Conservation (phyloP, 1,140 invertebrate species). For the Parapsyche elsis region DNA sequence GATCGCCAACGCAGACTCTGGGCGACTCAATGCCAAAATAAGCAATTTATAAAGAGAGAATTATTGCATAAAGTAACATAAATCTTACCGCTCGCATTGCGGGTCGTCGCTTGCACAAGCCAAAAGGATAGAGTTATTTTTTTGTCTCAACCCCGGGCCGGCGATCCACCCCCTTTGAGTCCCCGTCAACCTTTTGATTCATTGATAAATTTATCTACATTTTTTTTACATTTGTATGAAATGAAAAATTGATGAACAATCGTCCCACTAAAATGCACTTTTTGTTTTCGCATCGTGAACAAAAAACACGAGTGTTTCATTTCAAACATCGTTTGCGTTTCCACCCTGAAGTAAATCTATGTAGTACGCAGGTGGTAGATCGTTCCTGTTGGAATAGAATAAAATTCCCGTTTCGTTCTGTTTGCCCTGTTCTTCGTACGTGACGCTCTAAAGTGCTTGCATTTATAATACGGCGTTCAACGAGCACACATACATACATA, state of each 20-base stretch:
- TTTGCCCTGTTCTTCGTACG: slow-evolving; percentile 14
- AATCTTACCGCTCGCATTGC: slow-evolving; percentile 51
- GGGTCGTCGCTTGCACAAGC: slow-evolving; percentile 53
- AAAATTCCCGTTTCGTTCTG: slow-evolving; percentile 14
- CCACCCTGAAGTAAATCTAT: neutral
- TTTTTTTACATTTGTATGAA: slow-evolving; percentile 34
- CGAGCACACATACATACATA: neutral
- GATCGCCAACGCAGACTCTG: slow-evolving; percentile 8
- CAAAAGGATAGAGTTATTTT: slow-evolving; percentile 55
- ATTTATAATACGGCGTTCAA: slow-evolving; percentile 29
- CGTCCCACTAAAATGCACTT: too few relatives aligned
- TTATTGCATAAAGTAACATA: slow-evolving; percentile 56
- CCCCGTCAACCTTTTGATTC: slow-evolving; percentile 49
- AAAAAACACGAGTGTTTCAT: slow-evolving; percentile 2
- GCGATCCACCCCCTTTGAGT: slow-evolving; percentile 44
- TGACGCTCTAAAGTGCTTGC: slow-evolving; percentile 21
- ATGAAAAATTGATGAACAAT: slow-evolving; percentile 23
- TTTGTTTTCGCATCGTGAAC: neutral
- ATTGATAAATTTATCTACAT: slow-evolving; percentile 49
- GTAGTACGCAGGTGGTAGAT: neutral
- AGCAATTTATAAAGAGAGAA: slow-evolving; percentile 57
- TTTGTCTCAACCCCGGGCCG: slow-evolving; percentile 42
- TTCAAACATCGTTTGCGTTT: too few relatives aligned
- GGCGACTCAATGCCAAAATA: slow-evolving; percentile 54
- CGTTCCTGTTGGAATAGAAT: slow-evolving; percentile 1